phyloP scores from a whole-genome alignment of 2,888 invertebrate genomes.

The Volucella bombylans region DNA sequence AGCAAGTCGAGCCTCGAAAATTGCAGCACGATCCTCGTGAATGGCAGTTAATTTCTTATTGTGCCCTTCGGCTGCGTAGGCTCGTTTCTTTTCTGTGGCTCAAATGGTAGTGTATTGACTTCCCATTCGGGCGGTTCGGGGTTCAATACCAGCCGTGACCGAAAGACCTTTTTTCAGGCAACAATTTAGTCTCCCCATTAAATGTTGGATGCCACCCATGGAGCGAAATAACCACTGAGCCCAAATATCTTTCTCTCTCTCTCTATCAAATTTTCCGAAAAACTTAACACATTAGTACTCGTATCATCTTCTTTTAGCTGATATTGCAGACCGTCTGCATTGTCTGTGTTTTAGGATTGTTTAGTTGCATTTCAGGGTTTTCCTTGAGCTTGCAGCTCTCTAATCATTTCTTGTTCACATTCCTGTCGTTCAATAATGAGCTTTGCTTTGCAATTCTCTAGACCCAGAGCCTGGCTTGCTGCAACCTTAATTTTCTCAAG shows the following conservation, averaged over 20 bases:
- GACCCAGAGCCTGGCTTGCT: constrained; percentile 85
- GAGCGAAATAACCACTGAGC: too few relatives aligned
- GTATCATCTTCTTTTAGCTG: constrained; percentile 87
- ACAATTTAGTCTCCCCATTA: too few relatives aligned
- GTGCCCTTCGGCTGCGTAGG: constrained; percentile 88
- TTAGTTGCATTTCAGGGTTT: constrained; percentile 86
- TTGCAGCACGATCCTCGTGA: constrained; percentile 90
- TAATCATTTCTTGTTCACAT: constrained; percentile 91
- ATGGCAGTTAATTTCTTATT: constrained; percentile 87
- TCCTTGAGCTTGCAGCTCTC: constrained; percentile 91
- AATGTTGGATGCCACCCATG: too few relatives aligned
- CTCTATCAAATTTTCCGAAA: too few relatives aligned
- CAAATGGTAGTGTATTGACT: constrained; percentile 88
- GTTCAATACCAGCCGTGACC: too few relatives aligned
- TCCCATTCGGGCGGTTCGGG: too few relatives aligned
- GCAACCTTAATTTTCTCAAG: constrained; percentile 85
- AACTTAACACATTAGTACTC: constrained; percentile 88
- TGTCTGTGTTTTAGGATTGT: constrained; percentile 83
- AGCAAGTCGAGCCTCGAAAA: constrained; percentile 89
- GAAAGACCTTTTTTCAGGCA: too few relatives aligned
- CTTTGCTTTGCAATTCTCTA: constrained; percentile 88
- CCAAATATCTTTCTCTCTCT: too few relatives aligned
- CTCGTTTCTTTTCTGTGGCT: constrained; percentile 89
- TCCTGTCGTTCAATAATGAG: constrained; percentile 91
- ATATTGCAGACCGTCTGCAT: constrained; percentile 82